Evolutionary conservation across 2,113 vertebrate species (phyloP), one percentile per base, ranked within the genome.

Genomic region (Bothrops jararaca): DNA sequence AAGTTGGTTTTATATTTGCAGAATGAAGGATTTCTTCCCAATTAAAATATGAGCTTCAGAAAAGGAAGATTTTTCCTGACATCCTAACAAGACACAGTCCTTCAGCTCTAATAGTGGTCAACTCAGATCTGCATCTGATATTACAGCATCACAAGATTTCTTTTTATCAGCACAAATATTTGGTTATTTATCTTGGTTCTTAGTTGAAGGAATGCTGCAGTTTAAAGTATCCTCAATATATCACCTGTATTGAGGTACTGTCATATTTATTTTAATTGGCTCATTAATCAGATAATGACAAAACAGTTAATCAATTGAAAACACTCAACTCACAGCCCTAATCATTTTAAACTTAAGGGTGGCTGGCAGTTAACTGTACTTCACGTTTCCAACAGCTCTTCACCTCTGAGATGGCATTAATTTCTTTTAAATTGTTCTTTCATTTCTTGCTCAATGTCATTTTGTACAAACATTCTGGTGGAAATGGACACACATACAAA

Each of bases 241-340:
- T 92, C 29, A 89, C 74, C 88, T 86, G 53, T 60, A 89, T 90
- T 90, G 92, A 92, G 74, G 50, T 52, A 58, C 92, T 92, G 88
- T 85, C 92, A 89, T 92, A 92, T 92, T 92, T 92, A 92, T 92
- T 92, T 92, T 92, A 89, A 92, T 92, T 92, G 88, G 69, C 88
- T 89, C 92, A 92, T 92, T 89, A 92, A 92, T 92, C 88, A 92
- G 74, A 86, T 92, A 92, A 92, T 92, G 45, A 74, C 88, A 92
- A 92, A 92, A 89, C 69, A 92, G 92, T 89, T 92, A 92, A 92
- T 92, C 88, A 89, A 92, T 92, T 92, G 39, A 92, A 89, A 90
- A 86, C 88, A 90, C 88, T 56, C 56, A 80, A 48, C 87, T 23
- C 60, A 80, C 91, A 89, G 26, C 87, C 90, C 91, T 89, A 90